phyloP scores from a whole-genome alignment of 2,797 vertebrate genomes.

The Malurus splendens region DNA sequence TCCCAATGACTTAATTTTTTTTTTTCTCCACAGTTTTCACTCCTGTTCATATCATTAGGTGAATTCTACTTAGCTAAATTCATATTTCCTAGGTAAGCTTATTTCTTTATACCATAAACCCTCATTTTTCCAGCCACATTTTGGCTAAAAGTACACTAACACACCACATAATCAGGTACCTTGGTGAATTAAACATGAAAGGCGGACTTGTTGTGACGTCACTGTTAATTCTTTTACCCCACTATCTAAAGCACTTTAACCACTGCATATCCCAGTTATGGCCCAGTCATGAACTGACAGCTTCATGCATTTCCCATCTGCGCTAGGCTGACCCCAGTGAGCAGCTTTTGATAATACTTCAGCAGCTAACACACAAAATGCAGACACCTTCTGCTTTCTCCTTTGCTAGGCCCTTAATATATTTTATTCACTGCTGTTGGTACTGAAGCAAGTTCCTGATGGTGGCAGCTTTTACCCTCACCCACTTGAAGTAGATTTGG shows the following conservation, averaged over 20 bases:
- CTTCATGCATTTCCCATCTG: background rate
- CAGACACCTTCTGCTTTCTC: background rate
- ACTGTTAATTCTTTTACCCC: background rate
- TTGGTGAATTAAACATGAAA: background rate
- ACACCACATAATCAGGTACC: background rate
- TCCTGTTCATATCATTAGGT: background rate
- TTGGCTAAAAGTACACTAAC: background rate
- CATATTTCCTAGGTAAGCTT: background rate
- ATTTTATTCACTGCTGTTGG: background rate
- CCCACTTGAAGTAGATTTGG: background rate
- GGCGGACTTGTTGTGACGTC: background rate
- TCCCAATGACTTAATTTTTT: background rate
- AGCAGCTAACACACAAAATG: background rate
- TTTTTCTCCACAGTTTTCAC: background rate
- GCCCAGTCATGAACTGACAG: background rate
- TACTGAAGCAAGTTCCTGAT: background rate
- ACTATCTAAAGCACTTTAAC: background rate
- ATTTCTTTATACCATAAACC: background rate
- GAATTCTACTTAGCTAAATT: background rate
- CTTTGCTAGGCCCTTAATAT: background rate
- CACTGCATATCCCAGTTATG: accelerated
- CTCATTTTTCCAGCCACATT: background rate
- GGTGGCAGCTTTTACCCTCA: background rate
- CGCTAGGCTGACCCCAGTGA: background rate
- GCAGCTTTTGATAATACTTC: background rate